phyloP scores from a whole-genome alignment of 2,888 invertebrate genomes.

The Eupithecia subfuscata region DNA sequence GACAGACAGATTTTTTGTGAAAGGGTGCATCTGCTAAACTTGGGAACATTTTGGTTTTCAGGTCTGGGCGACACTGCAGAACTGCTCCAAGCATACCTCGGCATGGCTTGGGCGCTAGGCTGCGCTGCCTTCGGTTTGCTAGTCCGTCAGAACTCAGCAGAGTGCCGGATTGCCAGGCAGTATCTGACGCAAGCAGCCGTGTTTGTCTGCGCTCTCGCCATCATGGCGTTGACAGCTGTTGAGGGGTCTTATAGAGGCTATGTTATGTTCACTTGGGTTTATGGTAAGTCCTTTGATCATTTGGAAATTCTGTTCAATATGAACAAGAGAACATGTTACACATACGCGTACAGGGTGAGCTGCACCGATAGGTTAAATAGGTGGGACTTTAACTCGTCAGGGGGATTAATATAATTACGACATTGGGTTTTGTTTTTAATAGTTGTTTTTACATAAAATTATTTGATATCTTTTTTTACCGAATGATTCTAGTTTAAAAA shows the following conservation, averaged over 20 bases:
- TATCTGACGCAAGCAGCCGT: conserved; percentile 93
- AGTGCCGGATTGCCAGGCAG: conserved; percentile 93
- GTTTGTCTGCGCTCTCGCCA: conserved; percentile 90
- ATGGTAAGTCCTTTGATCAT: conserved; percentile 78
- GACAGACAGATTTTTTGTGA: neutral
- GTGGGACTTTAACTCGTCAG: neutral
- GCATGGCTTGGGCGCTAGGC: conserved; percentile 92
- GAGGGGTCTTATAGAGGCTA: conserved; percentile 90
- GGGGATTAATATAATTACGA: neutral
- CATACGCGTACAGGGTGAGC: neutral
- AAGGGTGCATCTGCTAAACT: neutral
- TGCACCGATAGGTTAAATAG: neutral
- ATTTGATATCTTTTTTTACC: neutral
- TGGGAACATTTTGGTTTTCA: conserved; percentile 43
- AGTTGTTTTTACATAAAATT: too few species aligned
- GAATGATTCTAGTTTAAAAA: neutral
- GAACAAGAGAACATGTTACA: neutral
- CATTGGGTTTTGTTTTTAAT: neutral
- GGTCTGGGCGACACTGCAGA: conserved; percentile 85
- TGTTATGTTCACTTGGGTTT: conserved; percentile 92
- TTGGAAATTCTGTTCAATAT: neutral
- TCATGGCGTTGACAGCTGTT: conserved; percentile 90
- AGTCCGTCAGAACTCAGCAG: conserved; percentile 92
- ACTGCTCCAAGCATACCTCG: conserved; percentile 89
- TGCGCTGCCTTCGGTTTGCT: conserved; percentile 92